phyloP scores from a whole-genome alignment of 2,888 invertebrate species.

The Vanessa cardui region DNA sequence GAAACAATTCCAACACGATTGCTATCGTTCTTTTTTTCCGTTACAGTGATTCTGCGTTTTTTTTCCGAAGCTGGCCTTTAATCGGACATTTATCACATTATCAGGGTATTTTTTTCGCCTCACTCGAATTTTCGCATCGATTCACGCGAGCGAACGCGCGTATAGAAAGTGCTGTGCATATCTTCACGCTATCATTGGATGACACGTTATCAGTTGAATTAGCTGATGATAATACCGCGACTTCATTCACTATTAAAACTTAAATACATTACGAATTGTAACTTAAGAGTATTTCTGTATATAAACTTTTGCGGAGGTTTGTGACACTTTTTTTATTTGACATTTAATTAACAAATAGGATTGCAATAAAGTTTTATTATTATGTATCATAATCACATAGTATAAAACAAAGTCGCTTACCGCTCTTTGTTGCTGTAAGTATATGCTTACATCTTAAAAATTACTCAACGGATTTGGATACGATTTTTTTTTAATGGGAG shows the following conservation, averaged over 20 bases:
- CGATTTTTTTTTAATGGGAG: too few relatives aligned
- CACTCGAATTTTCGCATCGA: slow-evolving; percentile 20
- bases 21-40: background rate
- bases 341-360: too few relatives aligned
- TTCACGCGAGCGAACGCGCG: slow-evolving; percentile 21
- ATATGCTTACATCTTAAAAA: too few relatives aligned
- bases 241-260: background rate
- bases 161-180: slow-evolving; percentile 31
- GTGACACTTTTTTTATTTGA: too few relatives aligned
- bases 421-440: too few relatives aligned
- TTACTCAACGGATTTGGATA: too few relatives aligned
- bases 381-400: too few relatives aligned
- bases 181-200: slow-evolving; percentile 36
- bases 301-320: too few relatives aligned
- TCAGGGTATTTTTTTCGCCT: slow-evolving; percentile 2
- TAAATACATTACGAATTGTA: background rate
- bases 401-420: too few relatives aligned
- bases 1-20: slow-evolving; percentile 1
- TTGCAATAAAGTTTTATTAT: too few relatives aligned
- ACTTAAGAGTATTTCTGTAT: too few relatives aligned
- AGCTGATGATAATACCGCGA: background rate
- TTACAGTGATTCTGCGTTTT: background rate
- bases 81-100: slow-evolving; percentile 6
- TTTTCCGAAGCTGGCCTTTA: background rate
- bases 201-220: slow-evolving; percentile 13